Evolutionary conservation across 2,113 vertebrate species (phyloP).

Genomic region (Sialia sialis): DNA sequence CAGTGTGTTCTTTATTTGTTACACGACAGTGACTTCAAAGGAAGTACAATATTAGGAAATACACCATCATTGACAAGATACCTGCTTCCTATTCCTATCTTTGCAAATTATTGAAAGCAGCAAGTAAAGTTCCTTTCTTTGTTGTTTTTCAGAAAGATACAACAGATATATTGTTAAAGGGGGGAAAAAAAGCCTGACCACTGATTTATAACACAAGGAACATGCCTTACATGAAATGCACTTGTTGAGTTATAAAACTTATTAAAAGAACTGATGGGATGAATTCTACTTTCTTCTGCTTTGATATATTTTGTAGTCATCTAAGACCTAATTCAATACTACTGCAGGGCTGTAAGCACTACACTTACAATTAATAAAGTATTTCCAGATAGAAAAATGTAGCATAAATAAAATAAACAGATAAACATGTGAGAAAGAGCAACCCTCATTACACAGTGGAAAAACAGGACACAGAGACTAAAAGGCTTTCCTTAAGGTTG

Average conservation of each 20-base stretch:
- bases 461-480: not conserved
- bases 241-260: not conserved
- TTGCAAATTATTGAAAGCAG: not conserved
- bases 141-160: not conserved
- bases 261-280: not conserved
- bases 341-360: not conserved
- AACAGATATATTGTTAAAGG: not conserved
- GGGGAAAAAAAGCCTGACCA: not conserved
- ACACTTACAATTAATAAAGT: not conserved
- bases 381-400: not conserved
- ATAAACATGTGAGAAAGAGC: not conserved
- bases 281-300: not conserved
- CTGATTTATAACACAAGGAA: not conserved
- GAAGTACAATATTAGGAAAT: not conserved
- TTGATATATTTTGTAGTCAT: not conserved
- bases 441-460: not conserved
- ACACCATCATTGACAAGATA: not conserved
- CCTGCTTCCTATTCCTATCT: not conserved
- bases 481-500: not conserved
- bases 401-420: not conserved
- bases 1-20: not conserved
- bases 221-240: not conserved
- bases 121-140: not conserved
- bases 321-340: not conserved
- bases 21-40: not conserved